These are phyloP conservation scores for Ceyx melanurus DNA, from an alignment of 2,113 vertebrate genomes.

Conservation along the genomic window DNA sequence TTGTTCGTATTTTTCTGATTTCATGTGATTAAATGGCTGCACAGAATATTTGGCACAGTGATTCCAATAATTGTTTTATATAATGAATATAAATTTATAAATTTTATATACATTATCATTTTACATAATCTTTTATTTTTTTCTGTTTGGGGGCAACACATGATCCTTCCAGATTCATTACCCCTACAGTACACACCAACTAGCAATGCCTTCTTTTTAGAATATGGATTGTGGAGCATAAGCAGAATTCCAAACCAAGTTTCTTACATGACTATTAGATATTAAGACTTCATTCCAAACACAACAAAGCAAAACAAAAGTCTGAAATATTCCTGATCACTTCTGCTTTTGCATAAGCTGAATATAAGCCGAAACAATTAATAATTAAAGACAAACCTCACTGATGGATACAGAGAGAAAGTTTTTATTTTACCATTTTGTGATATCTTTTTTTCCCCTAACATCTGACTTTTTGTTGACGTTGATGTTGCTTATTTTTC, in stretches of 20 bases:
- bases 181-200: rapidly evolving
- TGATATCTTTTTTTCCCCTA: not conserved
- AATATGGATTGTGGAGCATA: not conserved
- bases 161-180: not conserved
- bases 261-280: not conserved
- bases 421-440: slow-evolving; percentile 3
- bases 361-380: not conserved
- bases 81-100: not conserved
- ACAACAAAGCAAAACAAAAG: not conserved
- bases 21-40: not conserved
- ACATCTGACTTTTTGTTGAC: slow-evolving; percentile 57
- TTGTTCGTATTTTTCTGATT: not conserved
- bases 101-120: not conserved
- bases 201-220: not conserved
- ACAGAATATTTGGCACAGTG: not conserved
- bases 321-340: not conserved
- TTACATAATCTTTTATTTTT: not conserved
- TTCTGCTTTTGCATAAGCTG: not conserved
- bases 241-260: not conserved
- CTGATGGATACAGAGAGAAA: not conserved
- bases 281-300: not conserved
- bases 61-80: not conserved
- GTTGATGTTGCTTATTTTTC: slow-evolving; percentile 59
- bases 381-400: not conserved
- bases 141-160: not conserved